phyloP scores from a whole-genome alignment of 2,797 vertebrate species.

The Lepilemur ruficaudatus region DNA sequence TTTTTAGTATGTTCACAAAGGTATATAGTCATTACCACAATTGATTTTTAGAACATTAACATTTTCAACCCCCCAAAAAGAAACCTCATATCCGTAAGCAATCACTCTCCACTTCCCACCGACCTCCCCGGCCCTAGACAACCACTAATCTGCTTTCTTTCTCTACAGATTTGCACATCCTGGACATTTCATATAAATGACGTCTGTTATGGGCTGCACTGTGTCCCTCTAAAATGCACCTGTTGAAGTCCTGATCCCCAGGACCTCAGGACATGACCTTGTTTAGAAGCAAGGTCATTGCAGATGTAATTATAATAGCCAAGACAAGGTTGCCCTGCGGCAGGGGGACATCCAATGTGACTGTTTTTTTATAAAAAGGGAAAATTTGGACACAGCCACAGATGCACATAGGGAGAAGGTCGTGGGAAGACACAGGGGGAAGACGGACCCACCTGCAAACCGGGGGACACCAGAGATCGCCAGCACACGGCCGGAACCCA shows the following conservation, averaged over 20 bases:
- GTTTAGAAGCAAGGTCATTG: not conserved
- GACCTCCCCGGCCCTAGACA: not conserved
- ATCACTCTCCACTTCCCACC: not conserved
- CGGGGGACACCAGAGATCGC: rapidly evolving
- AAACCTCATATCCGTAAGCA: rapidly evolving
- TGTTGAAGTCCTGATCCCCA: not conserved
- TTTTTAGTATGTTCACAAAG: not conserved
- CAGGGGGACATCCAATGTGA: not conserved
- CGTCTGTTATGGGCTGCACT: not conserved
- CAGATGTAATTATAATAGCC: too few relatives aligned
- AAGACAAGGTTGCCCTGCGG: rapidly evolving
- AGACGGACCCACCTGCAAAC: rapidly evolving
- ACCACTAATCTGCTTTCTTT: not conserved
- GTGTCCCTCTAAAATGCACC: rapidly evolving
- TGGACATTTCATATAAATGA: not conserved
- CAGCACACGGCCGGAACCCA: not conserved
- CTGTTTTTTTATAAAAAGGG: not conserved
- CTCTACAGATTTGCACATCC: not conserved
- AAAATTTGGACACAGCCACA: not conserved
- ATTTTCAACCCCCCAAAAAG: not conserved
- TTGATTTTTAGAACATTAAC: too few relatives aligned
- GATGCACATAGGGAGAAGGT: not conserved
- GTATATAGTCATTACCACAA: too few relatives aligned
- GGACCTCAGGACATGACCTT: not conserved
- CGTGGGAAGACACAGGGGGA: not conserved